These are phyloP conservation scores for Prionace glauca DNA, from an alignment of 2,797 vertebrate genomes.

Conservation along the genomic window DNA sequence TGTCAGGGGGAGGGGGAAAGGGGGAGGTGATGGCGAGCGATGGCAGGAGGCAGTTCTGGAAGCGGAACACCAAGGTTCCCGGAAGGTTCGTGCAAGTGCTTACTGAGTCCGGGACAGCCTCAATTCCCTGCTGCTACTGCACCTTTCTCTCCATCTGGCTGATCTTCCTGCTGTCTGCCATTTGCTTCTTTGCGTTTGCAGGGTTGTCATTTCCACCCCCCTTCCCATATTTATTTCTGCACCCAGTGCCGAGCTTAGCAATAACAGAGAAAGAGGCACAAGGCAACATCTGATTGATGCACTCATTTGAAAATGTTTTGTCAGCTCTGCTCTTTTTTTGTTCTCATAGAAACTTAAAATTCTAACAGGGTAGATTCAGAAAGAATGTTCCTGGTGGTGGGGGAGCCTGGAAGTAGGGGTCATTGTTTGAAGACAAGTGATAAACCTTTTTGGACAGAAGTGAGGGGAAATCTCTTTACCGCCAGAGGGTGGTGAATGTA, in stretches of 20 bases:
- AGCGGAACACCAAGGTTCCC: conserved; percentile 79
- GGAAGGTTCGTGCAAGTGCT: conserved; percentile 67
- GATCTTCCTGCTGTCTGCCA: neutral
- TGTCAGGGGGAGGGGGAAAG: neutral
- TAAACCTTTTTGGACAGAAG: too few relatives aligned
- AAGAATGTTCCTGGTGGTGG: too few relatives aligned
- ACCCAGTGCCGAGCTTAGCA: neutral
- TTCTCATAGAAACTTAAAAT: too few relatives aligned
- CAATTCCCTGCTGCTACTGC: neutral
- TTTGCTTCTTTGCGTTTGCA: neutral
- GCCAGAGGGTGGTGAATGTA: too few relatives aligned
- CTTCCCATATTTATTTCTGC: neutral
- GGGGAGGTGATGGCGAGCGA: conserved; percentile 76
- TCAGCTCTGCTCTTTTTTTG: neutral
- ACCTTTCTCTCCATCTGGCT: neutral
- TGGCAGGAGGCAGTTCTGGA: conserved; percentile 87
- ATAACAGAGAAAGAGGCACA: neutral
- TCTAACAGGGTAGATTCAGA: too few relatives aligned
- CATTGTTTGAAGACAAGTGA: too few relatives aligned
- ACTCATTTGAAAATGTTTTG: neutral
- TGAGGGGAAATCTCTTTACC: too few relatives aligned
- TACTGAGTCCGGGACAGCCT: neutral
- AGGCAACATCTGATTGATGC: neutral
- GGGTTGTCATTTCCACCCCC: neutral
- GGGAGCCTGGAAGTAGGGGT: too few relatives aligned